Evolutionary conservation across 2,797 vertebrate genomes (phyloP).

Genomic region (Sebastes minor): DNA sequence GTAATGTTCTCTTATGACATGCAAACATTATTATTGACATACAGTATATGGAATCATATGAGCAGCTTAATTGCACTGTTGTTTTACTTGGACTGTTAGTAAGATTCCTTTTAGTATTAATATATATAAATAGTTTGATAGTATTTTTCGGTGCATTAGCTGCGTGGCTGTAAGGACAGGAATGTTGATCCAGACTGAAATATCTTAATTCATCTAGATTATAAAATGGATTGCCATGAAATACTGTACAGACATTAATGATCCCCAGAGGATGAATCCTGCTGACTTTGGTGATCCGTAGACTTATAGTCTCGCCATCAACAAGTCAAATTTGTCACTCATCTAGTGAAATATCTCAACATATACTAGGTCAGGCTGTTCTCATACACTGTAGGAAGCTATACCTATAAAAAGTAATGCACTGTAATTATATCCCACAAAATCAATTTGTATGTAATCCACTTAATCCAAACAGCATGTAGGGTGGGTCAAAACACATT

Average conservation of each 20-base stretch:
- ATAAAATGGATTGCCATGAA: background rate
- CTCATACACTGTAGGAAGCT: background rate
- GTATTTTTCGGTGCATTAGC: background rate
- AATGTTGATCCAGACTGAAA: background rate
- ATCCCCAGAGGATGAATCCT: background rate
- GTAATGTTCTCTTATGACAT: slow-evolving; percentile 4
- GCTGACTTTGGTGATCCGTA: background rate
- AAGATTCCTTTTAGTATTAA: background rate
- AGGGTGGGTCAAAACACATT: too few relatives aligned
- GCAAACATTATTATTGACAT: background rate
- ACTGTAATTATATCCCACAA: background rate
- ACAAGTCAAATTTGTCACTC: background rate
- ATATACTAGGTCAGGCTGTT: background rate
- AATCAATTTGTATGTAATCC: background rate
- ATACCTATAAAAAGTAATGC: background rate
- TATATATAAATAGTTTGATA: background rate
- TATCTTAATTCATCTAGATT: background rate
- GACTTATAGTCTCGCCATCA: background rate
- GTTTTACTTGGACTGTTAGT: background rate
- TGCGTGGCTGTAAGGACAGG: background rate
- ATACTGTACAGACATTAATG: background rate
- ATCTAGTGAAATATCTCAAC: background rate
- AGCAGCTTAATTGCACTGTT: background rate
- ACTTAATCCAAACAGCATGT: too few relatives aligned
- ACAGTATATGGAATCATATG: background rate